phyloP scores from a whole-genome alignment of 2,113 vertebrate genomes.

The Sphyrna mokarran region DNA sequence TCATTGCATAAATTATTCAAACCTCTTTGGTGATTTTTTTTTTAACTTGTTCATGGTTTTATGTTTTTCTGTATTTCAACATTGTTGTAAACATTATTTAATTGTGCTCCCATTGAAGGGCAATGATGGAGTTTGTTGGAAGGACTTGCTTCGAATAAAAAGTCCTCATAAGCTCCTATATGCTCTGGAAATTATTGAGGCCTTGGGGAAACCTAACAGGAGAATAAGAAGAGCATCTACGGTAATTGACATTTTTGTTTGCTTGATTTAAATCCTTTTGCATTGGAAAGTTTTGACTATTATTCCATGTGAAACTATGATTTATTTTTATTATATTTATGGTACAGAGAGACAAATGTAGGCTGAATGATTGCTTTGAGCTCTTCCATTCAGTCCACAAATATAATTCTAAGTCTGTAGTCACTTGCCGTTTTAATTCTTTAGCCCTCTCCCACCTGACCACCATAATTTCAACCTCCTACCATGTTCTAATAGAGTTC shows the following conservation, averaged over 20 bases:
- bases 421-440: too few species aligned
- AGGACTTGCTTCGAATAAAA: constrained; percentile 90
- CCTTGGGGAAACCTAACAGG: constrained; percentile 91
- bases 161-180: constrained; percentile 95
- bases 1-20: neutral
- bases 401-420: too few species aligned
- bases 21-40: neutral
- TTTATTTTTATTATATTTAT: neutral
- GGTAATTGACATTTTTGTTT: constrained; percentile 52
- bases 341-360: too few species aligned
- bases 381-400: too few species aligned
- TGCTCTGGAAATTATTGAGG: constrained; percentile 94
- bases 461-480: too few species aligned
- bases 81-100: neutral
- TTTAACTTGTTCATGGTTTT: neutral
- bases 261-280: neutral
- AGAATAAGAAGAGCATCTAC: constrained; percentile 92
- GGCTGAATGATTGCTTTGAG: too few species aligned
- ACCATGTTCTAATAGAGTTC: too few species aligned
- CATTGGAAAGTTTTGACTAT: neutral
- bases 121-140: constrained; percentile 86
- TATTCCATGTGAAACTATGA: neutral
- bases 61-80: neutral
- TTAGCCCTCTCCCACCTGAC: too few species aligned
- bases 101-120: constrained; percentile 53